Percentiles rank a stretch among this genome's conserved stretches.
These are phyloP conservation scores for Aradophagus sp. DNA, from an alignment of 1,140 invertebrate species.

Conservation along the genomic window DNA sequence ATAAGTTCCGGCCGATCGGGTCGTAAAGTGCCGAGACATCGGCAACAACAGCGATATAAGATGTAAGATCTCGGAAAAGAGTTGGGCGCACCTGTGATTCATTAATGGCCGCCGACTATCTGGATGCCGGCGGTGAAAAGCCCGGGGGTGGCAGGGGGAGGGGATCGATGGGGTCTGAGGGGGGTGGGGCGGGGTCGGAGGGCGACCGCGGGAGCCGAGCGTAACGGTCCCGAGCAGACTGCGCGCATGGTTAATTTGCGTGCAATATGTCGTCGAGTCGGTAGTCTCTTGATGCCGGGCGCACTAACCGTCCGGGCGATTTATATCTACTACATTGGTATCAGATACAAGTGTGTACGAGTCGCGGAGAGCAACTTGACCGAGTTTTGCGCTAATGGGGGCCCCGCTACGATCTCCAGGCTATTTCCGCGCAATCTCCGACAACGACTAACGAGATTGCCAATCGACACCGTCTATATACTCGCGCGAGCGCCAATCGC, in stretches of 20 bases:
- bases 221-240: conserved; percentile 35
- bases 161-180: conserved; percentile 11
- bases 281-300: conserved; percentile 44
- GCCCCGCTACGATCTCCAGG: conserved; percentile 59
- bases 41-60: conserved; percentile 14
- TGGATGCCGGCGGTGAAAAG: conserved; percentile 7
- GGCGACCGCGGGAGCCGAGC: too few relatives aligned
- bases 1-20: conserved; percentile 21
- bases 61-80: conserved; percentile 19
- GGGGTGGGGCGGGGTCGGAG: too few relatives aligned
- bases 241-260: conserved; percentile 50
- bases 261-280: conserved; percentile 57
- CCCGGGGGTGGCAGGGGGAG: not conserved
- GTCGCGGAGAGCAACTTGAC: conserved; percentile 49
- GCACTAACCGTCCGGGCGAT: conserved; percentile 34
- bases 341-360: conserved; percentile 48
- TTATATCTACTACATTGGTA: conserved; percentile 56
- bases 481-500: conserved; percentile 15
- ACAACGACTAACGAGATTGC: conserved; percentile 64
- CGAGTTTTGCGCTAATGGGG: conserved; percentile 56
- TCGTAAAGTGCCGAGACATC: conserved; percentile 28
- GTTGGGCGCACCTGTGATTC: conserved; percentile 35
- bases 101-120: conserved; percentile 23
- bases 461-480: conserved; percentile 36
- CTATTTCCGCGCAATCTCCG: conserved; percentile 68